Evolutionary conservation across 2,113 vertebrate genomes (phyloP).

Genomic region (Dicaeum eximium): DNA sequence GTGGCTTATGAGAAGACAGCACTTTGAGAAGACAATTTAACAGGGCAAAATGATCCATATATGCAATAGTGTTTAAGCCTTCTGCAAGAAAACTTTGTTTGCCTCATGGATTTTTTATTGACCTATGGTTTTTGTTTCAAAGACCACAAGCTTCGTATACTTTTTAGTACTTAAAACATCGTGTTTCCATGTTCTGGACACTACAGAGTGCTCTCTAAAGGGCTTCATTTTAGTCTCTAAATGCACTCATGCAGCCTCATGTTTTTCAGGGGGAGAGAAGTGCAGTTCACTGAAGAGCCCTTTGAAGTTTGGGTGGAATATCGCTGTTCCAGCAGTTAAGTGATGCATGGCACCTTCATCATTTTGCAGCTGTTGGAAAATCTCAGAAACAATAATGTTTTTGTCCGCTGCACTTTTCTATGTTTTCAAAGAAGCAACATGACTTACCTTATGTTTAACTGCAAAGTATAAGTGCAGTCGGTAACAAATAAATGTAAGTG

Average conservation of each 20-base stretch:
- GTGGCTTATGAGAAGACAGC: background rate
- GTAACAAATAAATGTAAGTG: slow-evolving; percentile 81
- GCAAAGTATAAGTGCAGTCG: slow-evolving; percentile 66
- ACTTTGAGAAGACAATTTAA: background rate
- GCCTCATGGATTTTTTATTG: background rate
- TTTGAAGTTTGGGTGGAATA: background rate
- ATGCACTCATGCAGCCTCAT: background rate
- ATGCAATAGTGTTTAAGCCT: background rate
- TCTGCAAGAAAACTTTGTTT: background rate
- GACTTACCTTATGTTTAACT: slow-evolving; percentile 52
- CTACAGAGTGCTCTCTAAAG: background rate
- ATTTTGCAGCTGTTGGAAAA: slow-evolving; percentile 11
- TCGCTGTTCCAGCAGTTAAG: background rate
- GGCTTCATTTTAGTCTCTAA: background rate
- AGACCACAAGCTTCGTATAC: background rate
- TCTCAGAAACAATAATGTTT: slow-evolving; percentile 58
- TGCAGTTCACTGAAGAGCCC: background rate
- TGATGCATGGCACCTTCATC: background rate
- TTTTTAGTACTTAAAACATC: background rate
- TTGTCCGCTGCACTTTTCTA: slow-evolving; percentile 40
- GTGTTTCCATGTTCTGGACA: background rate
- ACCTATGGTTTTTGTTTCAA: background rate
- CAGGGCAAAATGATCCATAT: background rate
- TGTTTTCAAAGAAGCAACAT: slow-evolving; percentile 48
- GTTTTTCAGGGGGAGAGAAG: background rate